Base-by-base conservation (phyloP, 2,113 vertebrate species). In the Cyprinodon variegatus region DNA sequence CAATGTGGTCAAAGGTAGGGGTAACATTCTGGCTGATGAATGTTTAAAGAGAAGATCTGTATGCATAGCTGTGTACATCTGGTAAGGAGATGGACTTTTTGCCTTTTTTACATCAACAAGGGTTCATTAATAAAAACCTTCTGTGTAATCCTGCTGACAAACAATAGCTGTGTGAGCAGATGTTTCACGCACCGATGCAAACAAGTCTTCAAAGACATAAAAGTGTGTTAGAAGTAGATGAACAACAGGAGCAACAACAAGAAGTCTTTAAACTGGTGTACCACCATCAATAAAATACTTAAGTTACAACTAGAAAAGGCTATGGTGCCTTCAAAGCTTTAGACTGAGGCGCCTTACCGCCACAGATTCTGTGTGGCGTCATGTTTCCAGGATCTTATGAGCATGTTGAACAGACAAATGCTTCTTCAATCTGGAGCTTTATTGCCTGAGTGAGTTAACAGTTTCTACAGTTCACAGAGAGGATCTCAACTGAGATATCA, bases 391-490 rank as follows among this genome's bases (percentile, higher is more conserved):
- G 29, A 10, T 62, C 13, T 62, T 37, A 40, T 40, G 17, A 7
- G 39, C 17, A 17, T 50, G 48, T 57, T 57, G 40, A 43, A 43
- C 77, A 40, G 72, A 62, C 50, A 37, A 74, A 62, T 37, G 11
- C 71, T 11, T 15, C 7, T 39, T 1, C 36, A 22, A 29, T 9
- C 36, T 46, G 14, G 61, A 22, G 66, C 77, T 66, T 67, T 39
- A 76, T 72, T 70, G 17, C 29, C 59, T 74, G 64, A 79, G 68
- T 82, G 77, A 78, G 72, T 72, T 61, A 61, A 45, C 72, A 70
- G 68, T 68, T 76, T 70, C 65, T 65, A 57, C 40, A 68, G 40
- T 65, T 41, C 61, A 74, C 0, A 0, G 14, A 57, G 74, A 64
- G 36, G 53, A 11, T 20, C 67, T 39, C n/a, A 46, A 71, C 64